Percentiles rank a stretch among this genome's conserved stretches.
Conservation (phyloP, 1,140 invertebrate genomes). For the Drosophila neocordata region DNA sequence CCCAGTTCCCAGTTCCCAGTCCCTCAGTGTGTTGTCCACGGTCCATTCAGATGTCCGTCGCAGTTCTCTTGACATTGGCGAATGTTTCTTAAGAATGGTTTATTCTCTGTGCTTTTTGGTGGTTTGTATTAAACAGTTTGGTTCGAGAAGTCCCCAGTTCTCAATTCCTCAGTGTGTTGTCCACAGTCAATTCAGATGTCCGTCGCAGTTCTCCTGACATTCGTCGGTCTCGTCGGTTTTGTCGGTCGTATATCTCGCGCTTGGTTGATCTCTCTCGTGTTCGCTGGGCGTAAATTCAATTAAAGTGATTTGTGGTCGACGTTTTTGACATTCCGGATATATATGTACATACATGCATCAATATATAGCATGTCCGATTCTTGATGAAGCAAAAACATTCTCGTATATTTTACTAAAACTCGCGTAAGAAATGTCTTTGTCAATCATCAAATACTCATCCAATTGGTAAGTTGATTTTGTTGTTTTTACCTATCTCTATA, state of each 20-base stretch:
- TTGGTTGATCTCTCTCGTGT: slow-evolving; percentile 39
- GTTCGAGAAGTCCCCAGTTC: not conserved
- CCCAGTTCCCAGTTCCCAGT: slow-evolving; percentile 16
- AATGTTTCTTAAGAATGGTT: slow-evolving; percentile 50
- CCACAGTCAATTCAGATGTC: not conserved
- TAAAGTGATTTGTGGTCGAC: slow-evolving; percentile 74
- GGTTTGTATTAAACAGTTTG: slow-evolving; percentile 5
- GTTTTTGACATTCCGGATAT: slow-evolving; percentile 71
- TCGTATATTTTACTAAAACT: slow-evolving; percentile 21
- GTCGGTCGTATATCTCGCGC: slow-evolving; percentile 27
- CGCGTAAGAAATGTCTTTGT: slow-evolving; percentile 25
- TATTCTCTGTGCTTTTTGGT: slow-evolving; percentile 27
- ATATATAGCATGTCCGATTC: slow-evolving; percentile 44
- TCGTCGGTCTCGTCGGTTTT: not conserved
- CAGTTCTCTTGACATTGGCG: not conserved
- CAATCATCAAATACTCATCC: slow-evolving; percentile 8
- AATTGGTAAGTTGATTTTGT: slow-evolving; percentile 1
- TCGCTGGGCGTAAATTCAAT: slow-evolving; percentile 71
- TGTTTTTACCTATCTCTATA: not conserved
- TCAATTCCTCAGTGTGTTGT: slow-evolving; percentile 12
- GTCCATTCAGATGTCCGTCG: slow-evolving; percentile 1
- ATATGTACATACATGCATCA: slow-evolving; percentile 34
- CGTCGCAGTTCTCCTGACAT: not conserved
- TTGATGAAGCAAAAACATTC: slow-evolving; percentile 39
- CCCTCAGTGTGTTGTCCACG: slow-evolving; percentile 4